Conservation (phyloP, 2,797 vertebrate genomes). For the Sylvia borin region DNA sequence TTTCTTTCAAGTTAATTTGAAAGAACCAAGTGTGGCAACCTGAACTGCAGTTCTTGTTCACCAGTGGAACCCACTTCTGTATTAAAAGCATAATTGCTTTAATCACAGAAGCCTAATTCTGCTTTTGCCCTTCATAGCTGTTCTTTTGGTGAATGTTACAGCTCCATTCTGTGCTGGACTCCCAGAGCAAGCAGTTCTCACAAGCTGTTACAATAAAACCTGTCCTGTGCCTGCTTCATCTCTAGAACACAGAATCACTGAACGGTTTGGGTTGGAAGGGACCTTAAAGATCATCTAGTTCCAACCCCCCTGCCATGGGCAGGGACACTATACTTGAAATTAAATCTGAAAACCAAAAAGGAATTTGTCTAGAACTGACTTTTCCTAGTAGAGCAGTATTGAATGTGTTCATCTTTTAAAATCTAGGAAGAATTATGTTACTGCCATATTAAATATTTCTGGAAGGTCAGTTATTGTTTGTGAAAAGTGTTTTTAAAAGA, state of each 20-base stretch:
- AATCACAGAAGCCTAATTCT: neutral
- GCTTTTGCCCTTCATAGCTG: neutral
- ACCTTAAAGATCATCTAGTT: neutral
- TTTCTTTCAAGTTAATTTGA: constrained; percentile 16
- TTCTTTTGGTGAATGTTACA: neutral
- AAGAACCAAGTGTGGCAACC: neutral
- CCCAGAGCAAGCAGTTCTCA: neutral
- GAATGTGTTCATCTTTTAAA: neutral
- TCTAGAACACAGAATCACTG: neutral
- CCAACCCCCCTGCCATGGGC: neutral
- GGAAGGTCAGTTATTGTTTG: neutral
- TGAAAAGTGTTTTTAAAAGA: neutral
- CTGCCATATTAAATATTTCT: neutral
- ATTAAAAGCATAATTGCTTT: neutral
- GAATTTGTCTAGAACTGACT: neutral
- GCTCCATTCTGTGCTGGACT: neutral
- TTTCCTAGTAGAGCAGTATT: neutral
- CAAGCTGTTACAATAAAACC: neutral
- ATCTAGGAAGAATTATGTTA: neutral
- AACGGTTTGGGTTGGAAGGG: neutral
- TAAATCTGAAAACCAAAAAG: constrained; percentile 1
- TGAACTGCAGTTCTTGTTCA: neutral
- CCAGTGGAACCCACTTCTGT: neutral
- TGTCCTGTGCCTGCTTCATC: neutral
- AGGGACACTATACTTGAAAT: neutral